Conservation (phyloP, 2,113 vertebrate species). For the Dromaius novaehollandiae region DNA sequence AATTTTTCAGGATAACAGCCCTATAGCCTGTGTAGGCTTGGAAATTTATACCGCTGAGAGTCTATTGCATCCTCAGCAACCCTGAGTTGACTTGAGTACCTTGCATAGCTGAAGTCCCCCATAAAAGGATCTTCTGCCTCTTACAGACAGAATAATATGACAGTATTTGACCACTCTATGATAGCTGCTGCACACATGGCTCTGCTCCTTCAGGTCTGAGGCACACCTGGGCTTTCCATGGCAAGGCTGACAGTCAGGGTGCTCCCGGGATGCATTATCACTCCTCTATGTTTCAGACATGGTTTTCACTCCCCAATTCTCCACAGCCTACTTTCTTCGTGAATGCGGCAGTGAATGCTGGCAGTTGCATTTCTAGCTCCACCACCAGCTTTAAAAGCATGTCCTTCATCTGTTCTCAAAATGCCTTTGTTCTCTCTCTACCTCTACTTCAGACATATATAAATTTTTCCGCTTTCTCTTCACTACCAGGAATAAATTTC, state of each 20-base stretch:
- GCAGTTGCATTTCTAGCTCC: neutral
- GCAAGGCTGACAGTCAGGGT: neutral
- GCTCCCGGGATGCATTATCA: neutral
- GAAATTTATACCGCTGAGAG: neutral
- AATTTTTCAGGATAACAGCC: neutral
- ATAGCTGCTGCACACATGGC: neutral
- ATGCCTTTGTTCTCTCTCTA: neutral
- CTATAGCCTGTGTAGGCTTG: neutral
- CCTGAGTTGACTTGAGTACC: neutral
- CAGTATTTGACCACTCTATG: neutral
- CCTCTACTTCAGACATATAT: neutral
- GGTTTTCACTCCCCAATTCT: neutral
- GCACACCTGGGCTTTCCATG: neutral
- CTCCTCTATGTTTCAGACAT: neutral
- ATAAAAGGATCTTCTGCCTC: neutral
- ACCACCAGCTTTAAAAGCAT: neutral
- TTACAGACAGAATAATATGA: neutral
- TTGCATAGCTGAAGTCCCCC: neutral
- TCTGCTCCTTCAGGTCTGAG: neutral
- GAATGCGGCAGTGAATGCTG: rapidly evolving
- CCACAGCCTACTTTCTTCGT: neutral
- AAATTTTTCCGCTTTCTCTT: neutral
- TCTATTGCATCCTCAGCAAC: neutral
- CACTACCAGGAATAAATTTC: neutral
- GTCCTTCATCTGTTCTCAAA: neutral